These are phyloP conservation scores for Dendrolimus punctatus DNA, from an alignment of 1,140 invertebrate species.

Conservation along the genomic window DNA sequence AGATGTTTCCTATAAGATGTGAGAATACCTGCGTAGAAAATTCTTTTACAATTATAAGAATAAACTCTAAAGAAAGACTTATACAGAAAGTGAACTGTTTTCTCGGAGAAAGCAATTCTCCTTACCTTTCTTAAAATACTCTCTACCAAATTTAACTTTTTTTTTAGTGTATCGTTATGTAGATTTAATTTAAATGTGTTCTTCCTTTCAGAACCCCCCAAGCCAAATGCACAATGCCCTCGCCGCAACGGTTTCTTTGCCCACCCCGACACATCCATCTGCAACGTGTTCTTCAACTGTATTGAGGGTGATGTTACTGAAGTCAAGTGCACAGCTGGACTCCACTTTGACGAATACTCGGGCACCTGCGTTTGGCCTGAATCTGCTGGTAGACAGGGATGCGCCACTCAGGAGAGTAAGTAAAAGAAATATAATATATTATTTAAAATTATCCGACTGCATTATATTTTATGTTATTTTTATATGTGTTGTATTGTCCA, in stretches of 20 bases:
- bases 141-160: too few species aligned
- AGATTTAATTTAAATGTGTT: neutral
- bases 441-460: too few species aligned
- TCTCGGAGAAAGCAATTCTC: too few species aligned
- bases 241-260: slow-evolving; percentile 91
- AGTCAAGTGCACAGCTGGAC: slow-evolving; percentile 86
- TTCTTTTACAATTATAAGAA: too few species aligned
- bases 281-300: slow-evolving; percentile 91
- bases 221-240: slow-evolving; percentile 82
- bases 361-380: slow-evolving; percentile 93
- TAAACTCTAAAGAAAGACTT: too few species aligned
- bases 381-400: slow-evolving; percentile 82
- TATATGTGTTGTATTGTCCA: too few species aligned
- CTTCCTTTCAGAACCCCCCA: slow-evolving; percentile 79
- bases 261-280: slow-evolving; percentile 85
- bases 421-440: slow-evolving; percentile 4
- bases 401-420: slow-evolving; percentile 72
- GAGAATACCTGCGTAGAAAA: too few species aligned
- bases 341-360: slow-evolving; percentile 90
- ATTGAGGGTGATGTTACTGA: slow-evolving; percentile 87
- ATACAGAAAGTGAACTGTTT: too few species aligned
- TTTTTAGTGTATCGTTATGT: too few species aligned
- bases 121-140: too few species aligned
- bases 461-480: too few species aligned
- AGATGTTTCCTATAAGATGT: too few species aligned